Percentiles rank a stretch among this genome's conserved stretches.
phyloP scores from a whole-genome alignment of 2,797 vertebrate species.

The Sebastes cheni region DNA sequence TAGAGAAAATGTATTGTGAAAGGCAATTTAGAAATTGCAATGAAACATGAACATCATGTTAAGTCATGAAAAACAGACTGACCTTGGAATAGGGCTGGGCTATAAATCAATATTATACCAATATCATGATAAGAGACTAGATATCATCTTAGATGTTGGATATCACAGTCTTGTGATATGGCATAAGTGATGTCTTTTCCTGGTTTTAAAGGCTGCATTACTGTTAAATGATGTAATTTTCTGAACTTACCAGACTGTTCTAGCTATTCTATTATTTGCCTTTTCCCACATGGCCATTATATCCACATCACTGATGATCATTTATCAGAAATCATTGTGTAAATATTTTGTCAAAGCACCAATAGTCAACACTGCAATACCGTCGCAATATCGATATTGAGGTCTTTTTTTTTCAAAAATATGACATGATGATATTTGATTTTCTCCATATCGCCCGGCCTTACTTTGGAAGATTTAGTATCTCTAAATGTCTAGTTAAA shows the following conservation, averaged over 20 bases:
- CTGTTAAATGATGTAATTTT: no score
- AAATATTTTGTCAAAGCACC: no score
- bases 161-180: not conserved
- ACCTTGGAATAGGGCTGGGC: not conserved
- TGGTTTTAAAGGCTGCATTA: not conserved
- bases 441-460: no score
- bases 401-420: no score
- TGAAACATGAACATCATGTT: not conserved
- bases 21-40: not conserved
- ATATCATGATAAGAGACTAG: not conserved
- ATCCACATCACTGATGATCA: no score
- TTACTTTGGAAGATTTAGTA: not conserved
- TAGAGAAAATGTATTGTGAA: not conserved
- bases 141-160: not conserved
- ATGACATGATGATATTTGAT: no score
- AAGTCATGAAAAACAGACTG: not conserved
- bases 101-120: not conserved
- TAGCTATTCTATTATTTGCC: no score
- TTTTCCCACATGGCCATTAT: no score
- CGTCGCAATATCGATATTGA: no score
- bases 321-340: no score
- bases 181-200: not conserved
- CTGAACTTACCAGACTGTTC: no score
- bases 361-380: no score
- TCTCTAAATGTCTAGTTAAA: not conserved